These are phyloP conservation scores for Meloidogyne chitwoodi DNA, from an alignment of 1,140 invertebrate genomes.

Conservation along the genomic window DNA sequence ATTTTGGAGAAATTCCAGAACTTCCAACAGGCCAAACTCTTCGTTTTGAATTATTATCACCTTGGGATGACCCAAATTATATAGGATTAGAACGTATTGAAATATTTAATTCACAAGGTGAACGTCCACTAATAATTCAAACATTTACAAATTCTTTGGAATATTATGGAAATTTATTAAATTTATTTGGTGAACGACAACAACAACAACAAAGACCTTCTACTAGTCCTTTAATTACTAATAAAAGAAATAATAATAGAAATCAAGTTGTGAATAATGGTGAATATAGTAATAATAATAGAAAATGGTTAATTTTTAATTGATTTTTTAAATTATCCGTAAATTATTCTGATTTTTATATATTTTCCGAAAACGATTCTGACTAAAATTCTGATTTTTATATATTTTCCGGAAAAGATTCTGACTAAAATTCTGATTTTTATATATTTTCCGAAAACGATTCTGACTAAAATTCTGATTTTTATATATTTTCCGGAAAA, in stretches of 20 bases:
- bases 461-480: too few relatives aligned
- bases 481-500: too few relatives aligned
- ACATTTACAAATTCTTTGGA: slow-evolving; percentile 7
- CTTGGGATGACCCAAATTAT: slow-evolving; percentile 78
- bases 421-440: too few relatives aligned
- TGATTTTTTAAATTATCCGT: slow-evolving; percentile 1
- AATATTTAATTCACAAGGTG: slow-evolving; percentile 70
- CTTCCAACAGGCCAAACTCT: slow-evolving; percentile 35
- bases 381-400: too few relatives aligned
- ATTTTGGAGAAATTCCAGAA: slow-evolving; percentile 32
- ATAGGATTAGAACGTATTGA: slow-evolving; percentile 77
- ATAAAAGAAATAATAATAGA: neutral
- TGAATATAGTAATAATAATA: neutral
- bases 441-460: too few relatives aligned
- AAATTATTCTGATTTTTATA: neutral
- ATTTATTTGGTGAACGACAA: neutral
- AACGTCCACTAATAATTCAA: slow-evolving; percentile 60
- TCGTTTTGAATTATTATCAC: slow-evolving; percentile 67
- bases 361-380: too few relatives aligned
- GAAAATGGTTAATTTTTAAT: neutral
- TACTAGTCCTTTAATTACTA: neutral
- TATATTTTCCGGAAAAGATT: too few relatives aligned
- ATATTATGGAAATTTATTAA: slow-evolving; percentile 1
- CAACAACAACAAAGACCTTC: neutral
- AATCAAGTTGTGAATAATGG: neutral